Base-by-base conservation (phyloP, 64 coral and sea anemone genomes). In the Orbicella faveolata region DNA sequence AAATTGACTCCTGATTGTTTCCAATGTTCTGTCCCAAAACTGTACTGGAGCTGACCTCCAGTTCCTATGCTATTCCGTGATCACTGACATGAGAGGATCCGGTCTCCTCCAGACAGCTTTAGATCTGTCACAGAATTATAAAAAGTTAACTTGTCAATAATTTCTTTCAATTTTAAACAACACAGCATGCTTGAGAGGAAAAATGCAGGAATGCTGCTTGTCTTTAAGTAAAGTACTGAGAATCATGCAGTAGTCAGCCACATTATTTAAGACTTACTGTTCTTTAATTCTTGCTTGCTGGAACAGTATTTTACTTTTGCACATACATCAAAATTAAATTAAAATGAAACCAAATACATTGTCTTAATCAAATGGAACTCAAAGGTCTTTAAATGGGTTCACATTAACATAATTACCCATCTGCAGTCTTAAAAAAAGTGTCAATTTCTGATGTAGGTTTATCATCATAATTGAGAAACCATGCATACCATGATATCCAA, bases 61-160 rank as follows among this genome's bases (percentile, higher is more conserved):
- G 82, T 72, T 85, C 82, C 82, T 85, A 85, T 85, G 64, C 65
- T 85, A 85, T 51, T 85, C 82, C 82, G 82, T 85, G 82, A 72
- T 85, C 82, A 79, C 65, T 83, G 82, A 65, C 82, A 85, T 52
- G 82, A 85, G 82, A 85, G 65, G 82, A 72, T 85, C 82, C 64
- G 82, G 36, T 72, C 65, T 85, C 82, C 82, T 85, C 82, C 64
- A 44, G 67, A 85, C 82, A 85, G 65, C 82, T 13, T 85, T 85
- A 52, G 63, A 85, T 85, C 82, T 85, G 82, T 85, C 82, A 73
- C 35, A 85, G 65, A 65, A 85, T 85, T 85, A 72, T 85, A 85
- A 85, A 85, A 85, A 85, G 82, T 73, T 11, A 85, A n/a, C 65
- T 85, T 85, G 82, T 85, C 82, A 85, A 85, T 85, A 21, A 51